These are phyloP conservation scores for Euphydryas editha DNA, from an alignment of 2,888 invertebrate genomes.

Conservation along the genomic window DNA sequence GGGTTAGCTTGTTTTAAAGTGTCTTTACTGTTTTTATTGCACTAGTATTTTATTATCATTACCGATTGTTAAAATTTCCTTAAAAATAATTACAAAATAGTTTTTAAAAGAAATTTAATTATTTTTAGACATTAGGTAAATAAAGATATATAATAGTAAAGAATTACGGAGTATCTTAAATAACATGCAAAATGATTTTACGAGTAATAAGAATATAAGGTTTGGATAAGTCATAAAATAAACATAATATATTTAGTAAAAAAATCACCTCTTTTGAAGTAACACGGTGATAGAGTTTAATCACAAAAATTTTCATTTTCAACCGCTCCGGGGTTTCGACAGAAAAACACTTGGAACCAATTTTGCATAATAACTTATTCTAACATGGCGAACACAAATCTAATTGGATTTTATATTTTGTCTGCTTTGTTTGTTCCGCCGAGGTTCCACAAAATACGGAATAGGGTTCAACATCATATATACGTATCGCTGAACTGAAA, in stretches of 20 bases:
- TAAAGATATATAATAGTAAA: too few relatives aligned
- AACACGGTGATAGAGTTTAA: constrained; percentile 28
- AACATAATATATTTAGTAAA: neutral
- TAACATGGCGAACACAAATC: constrained; percentile 62
- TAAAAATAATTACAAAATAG: too few relatives aligned
- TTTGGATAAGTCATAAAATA: neutral
- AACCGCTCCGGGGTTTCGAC: constrained; percentile 51
- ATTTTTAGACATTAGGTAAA: too few relatives aligned
- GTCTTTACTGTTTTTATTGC: constrained; percentile 20
- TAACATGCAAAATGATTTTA: too few relatives aligned
- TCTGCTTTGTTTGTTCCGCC: constrained; percentile 54
- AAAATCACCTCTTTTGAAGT: neutral
- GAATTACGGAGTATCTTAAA: too few relatives aligned
- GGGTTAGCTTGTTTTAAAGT: constrained; percentile 19
- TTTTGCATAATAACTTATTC: constrained; percentile 78
- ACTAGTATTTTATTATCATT: too few relatives aligned
- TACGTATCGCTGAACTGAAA: neutral
- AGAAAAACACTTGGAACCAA: constrained; percentile 65
- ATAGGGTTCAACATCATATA: constrained; percentile 39
- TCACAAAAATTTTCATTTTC: constrained; percentile 39
- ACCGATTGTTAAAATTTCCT: too few relatives aligned
- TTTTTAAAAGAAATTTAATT: too few relatives aligned
- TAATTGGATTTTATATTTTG: constrained; percentile 72
- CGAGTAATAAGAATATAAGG: neutral
- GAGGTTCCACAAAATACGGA: constrained; percentile 44